Conservation (phyloP, 2,797 vertebrate genomes). For the Discoglossus pictus region DNA sequence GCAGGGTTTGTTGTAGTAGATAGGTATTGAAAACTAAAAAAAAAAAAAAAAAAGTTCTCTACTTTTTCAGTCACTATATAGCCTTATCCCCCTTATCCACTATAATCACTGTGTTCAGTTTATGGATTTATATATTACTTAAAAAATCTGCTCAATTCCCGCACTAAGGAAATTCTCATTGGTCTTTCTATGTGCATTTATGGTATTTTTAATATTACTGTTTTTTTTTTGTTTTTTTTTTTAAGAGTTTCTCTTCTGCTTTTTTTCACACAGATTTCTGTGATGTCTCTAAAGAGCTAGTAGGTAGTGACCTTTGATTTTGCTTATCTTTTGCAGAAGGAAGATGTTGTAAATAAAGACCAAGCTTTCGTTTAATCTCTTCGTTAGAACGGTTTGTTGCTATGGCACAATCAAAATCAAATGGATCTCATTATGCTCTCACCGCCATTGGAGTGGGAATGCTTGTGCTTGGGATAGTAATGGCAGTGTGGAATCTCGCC, state of each 20-base stretch:
- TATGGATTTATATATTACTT: no score
- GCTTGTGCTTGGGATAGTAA: constrained; percentile 87
- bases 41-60: no score
- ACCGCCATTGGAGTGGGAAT: constrained; percentile 91
- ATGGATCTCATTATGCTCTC: constrained; percentile 88
- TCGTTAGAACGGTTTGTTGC: neutral
- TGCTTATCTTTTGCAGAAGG: neutral
- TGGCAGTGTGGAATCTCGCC: constrained; percentile 93
- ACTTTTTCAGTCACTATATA: no score
- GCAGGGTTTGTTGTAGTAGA: no score
- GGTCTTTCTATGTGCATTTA: no score
- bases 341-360: constrained; percentile 13
- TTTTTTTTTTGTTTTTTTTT: neutral
- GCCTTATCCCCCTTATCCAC: no score
- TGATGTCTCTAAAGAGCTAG: constrained; percentile 11
- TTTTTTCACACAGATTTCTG: neutral
- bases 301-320: neutral
- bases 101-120: no score
- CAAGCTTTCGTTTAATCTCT: rapidly evolving
- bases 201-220: no score
- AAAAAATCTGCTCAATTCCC: no score
- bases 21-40: no score
- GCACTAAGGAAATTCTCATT: no score
- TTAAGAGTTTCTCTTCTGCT: neutral
- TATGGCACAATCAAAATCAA: constrained; percentile 74